These are phyloP conservation scores for Erebia epiphron DNA, from an alignment of 2,888 invertebrate genomes.

Conservation along the genomic window DNA sequence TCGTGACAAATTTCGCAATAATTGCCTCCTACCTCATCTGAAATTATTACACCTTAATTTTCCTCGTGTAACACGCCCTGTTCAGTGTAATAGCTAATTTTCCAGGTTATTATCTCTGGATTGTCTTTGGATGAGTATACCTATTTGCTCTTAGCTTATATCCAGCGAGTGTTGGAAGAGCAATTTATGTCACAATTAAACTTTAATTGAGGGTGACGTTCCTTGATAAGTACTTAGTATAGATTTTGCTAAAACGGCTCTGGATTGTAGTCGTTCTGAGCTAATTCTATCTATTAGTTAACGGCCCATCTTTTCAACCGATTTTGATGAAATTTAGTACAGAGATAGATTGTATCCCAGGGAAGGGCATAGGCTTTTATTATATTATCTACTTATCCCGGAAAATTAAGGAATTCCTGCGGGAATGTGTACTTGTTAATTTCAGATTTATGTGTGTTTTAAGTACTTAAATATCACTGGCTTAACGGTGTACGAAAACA, in stretches of 20 bases:
- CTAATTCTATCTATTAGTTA: too few relatives aligned
- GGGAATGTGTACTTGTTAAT: too few relatives aligned
- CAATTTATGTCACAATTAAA: slow-evolving; percentile 5
- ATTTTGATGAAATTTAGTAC: too few relatives aligned
- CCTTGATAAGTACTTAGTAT: background rate
- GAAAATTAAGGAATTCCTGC: too few relatives aligned
- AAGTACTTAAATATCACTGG: too few relatives aligned
- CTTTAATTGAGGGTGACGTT: background rate
- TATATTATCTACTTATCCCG: too few relatives aligned
- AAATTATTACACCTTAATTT: slow-evolving; percentile 19
- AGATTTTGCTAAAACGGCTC: background rate
- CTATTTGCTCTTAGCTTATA: slow-evolving; percentile 13
- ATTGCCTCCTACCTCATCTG: slow-evolving; percentile 17
- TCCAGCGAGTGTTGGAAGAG: background rate
- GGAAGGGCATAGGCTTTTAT: too few relatives aligned
- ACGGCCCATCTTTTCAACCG: too few relatives aligned
- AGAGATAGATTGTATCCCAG: too few relatives aligned
- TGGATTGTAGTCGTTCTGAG: too few relatives aligned
- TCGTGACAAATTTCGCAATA: slow-evolving; percentile 3
- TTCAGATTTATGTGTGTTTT: too few relatives aligned
- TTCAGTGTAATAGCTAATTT: slow-evolving; percentile 19
- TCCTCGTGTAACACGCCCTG: slow-evolving; percentile 16
- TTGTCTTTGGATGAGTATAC: slow-evolving; percentile 11
- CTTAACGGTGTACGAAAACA: too few relatives aligned
- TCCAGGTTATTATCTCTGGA: slow-evolving; percentile 15